Evolutionary conservation across 2,113 vertebrate species (phyloP).

Genomic region (Jacana jacana): DNA sequence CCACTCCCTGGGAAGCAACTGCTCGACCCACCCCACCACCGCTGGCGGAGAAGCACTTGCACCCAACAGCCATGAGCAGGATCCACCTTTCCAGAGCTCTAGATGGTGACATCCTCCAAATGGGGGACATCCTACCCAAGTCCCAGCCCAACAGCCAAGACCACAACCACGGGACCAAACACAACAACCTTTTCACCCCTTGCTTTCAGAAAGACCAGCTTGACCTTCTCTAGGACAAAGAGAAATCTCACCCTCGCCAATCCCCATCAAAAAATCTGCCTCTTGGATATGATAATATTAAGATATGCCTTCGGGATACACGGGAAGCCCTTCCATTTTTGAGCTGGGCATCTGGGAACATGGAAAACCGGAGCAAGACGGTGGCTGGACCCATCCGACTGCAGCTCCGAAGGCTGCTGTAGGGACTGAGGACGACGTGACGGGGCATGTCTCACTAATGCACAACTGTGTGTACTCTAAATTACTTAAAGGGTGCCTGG

Average conservation of each 20-base stretch:
- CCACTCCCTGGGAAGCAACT: rapidly evolving
- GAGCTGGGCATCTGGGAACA: neutral
- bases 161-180: neutral
- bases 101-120: neutral
- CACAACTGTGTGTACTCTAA: neutral
- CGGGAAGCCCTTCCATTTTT: neutral
- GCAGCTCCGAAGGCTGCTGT: neutral
- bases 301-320: neutral
- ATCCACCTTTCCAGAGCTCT: neutral
- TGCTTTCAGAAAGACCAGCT: neutral
- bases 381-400: neutral
- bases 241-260: neutral
- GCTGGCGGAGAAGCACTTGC: no score
- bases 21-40: neutral
- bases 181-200: neutral
- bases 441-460: neutral
- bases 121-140: neutral
- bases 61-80: neutral
- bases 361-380: rapidly evolving
- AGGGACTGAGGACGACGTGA: neutral
- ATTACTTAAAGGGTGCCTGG: slow-evolving; percentile 50
- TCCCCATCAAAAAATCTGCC: neutral
- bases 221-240: neutral
- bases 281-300: rapidly evolving
- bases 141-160: neutral